A percentile compares a stretch with the other conserved stretches of the same genome.
These are phyloP conservation scores for Xerus rutilus DNA, from an alignment of 2,797 vertebrate genomes.

Conservation along the genomic window DNA sequence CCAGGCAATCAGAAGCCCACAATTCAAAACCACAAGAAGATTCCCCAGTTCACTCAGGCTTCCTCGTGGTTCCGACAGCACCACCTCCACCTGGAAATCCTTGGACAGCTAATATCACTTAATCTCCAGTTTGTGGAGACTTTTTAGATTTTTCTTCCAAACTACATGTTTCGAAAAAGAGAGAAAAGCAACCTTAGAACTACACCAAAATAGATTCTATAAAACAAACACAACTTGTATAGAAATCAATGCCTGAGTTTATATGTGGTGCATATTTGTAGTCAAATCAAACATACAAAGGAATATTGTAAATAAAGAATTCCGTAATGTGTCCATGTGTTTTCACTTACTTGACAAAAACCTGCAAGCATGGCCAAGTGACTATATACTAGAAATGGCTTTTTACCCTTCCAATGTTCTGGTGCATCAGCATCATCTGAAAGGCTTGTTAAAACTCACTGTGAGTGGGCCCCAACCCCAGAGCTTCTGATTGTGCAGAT, in stretches of 20 bases:
- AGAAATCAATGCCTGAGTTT: background rate
- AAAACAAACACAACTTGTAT: background rate
- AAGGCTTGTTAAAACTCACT: background rate
- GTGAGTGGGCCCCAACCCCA: fast-evolving
- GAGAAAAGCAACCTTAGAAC: conserved; percentile 39
- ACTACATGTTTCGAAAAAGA: conserved; percentile 12
- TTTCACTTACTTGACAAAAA: conserved; percentile 1
- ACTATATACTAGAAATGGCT: background rate
- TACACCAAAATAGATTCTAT: background rate
- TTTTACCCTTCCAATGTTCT: background rate
- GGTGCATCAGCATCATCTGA: background rate
- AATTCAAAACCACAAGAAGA: background rate
- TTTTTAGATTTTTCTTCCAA: conserved; percentile 1
- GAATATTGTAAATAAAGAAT: background rate
- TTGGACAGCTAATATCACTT: background rate
- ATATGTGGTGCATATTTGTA: background rate
- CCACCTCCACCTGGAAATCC: background rate
- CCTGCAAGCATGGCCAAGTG: background rate
- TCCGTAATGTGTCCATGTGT: background rate
- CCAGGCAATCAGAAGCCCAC: background rate
- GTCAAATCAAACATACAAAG: conserved; percentile 38
- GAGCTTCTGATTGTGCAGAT: background rate
- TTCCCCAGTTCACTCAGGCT: background rate
- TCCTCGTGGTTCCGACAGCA: background rate
- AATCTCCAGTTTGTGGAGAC: background rate